Evolutionary conservation across 2,888 invertebrate genomes (phyloP).

Genomic region (Conchocele bisecta): DNA sequence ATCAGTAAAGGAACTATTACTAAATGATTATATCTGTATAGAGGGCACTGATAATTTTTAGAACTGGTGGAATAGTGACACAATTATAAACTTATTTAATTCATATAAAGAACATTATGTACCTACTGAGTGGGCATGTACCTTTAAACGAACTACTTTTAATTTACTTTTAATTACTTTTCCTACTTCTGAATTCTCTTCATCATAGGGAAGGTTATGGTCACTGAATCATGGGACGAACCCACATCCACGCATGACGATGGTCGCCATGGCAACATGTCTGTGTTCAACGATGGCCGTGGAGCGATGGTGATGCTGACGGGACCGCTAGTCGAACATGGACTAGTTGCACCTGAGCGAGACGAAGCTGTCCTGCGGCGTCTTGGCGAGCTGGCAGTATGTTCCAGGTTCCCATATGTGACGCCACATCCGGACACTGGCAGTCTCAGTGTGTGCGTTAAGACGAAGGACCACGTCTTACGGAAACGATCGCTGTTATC

Average conservation of each 20-base stretch:
- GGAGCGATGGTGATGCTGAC: slow-evolving; percentile 51
- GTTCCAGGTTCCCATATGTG: slow-evolving; percentile 50
- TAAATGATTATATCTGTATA: too few relatives aligned
- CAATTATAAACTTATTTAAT: too few relatives aligned
- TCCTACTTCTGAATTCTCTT: not conserved
- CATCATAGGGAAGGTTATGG: slow-evolving; percentile 54
- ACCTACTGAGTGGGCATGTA: too few relatives aligned
- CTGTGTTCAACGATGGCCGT: slow-evolving; percentile 61
- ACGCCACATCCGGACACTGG: not conserved
- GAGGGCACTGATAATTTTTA: too few relatives aligned
- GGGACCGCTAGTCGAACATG: not conserved
- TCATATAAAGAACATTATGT: too few relatives aligned
- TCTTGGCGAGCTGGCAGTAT: slow-evolving; percentile 56
- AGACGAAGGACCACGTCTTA: slow-evolving; percentile 6
- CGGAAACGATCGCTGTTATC: slow-evolving; percentile 44
- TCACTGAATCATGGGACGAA: slow-evolving; percentile 63
- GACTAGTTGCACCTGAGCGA: not conserved
- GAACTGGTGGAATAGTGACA: too few relatives aligned
- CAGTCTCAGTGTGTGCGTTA: slow-evolving; percentile 25
- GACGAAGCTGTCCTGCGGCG: slow-evolving; percentile 18
- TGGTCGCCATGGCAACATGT: slow-evolving; percentile 53
- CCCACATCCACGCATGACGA: slow-evolving; percentile 51
- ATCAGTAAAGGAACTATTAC: too few relatives aligned
- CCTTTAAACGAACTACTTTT: too few relatives aligned
- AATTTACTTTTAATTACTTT: too few relatives aligned